Base-by-base conservation (phyloP, 2,113 vertebrate species). In the Carassius auratus region DNA sequence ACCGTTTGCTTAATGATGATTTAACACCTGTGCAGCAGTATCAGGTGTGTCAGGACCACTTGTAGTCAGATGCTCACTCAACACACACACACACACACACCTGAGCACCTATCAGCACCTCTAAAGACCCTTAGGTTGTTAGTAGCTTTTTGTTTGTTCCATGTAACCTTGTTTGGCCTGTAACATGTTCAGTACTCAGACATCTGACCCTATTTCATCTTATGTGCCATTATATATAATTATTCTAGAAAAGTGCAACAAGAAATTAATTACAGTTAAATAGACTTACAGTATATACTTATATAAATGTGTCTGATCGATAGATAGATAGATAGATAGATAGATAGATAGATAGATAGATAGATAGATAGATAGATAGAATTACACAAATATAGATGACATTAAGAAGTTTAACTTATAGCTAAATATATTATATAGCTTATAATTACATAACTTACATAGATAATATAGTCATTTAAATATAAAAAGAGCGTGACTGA, bases 21-120 rank as follows among this genome's bases (percentile, higher is more conserved):
- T 87, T 87, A 91, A 90, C 92, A 88, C 89, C 86, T 86, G 5
- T 55, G 89, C 89, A 89, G 85, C 88, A 83, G 52, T 91, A 90
- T 92, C 88, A 90, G 64, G 61, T 84, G 85, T 83, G 85, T 81
- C 87, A 68, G 80, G 78, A 66, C 59, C 38, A 66, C n/a, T 48
- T 79, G 30, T 61, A n/a, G 15, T 38, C 17, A 78, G 52, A n/a
- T 61, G 73, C 42, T 50, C 45, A 14, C 73, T 26, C 26, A 33
- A 17, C 52, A 64, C 62, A 71, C 61, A 68, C 76, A 87, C 86
- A 48, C 45, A 48, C 45, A 12, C 45, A 48, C 45, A 0, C 45
- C 76, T 30, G 23, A 52, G 48, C 4, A 13, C 4, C 8, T 30
- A 77, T 68, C 45, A 26, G 61, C 83, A 68, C n/a, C 64, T 77